Percentiles rank a stretch among this genome's conserved stretches.
These are phyloP conservation scores for Zosterops hypoxanthus DNA, from an alignment of 2,113 vertebrate species.

Conservation along the genomic window DNA sequence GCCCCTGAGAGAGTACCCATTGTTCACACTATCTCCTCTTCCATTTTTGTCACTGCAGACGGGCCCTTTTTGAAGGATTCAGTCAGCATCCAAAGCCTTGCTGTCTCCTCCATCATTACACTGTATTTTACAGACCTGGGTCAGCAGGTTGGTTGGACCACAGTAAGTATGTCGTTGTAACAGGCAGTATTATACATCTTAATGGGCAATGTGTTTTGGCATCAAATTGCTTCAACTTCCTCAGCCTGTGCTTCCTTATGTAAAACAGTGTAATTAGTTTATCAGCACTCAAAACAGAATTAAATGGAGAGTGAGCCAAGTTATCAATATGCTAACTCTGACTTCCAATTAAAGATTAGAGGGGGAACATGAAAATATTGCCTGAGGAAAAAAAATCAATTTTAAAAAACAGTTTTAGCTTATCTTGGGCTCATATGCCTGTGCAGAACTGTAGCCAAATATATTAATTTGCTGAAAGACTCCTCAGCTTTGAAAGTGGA, in stretches of 20 bases:
- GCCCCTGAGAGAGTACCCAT: neutral
- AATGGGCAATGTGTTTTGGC: neutral
- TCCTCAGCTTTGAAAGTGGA: neutral
- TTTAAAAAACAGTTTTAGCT: neutral
- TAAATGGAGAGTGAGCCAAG: neutral
- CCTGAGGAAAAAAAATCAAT: neutral
- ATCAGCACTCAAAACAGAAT: constrained; percentile 10
- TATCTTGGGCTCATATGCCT: neutral
- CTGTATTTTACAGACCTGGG: constrained; percentile 81
- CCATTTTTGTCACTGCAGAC: constrained; percentile 41
- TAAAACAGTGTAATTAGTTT: neutral
- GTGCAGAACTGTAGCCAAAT: neutral
- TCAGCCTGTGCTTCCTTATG: neutral
- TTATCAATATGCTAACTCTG: neutral
- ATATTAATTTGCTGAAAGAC: neutral
- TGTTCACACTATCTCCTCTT: neutral
- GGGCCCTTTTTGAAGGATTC: constrained; percentile 75
- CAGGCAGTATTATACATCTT: neutral
- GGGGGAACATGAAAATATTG: neutral
- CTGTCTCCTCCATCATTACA: constrained; percentile 76
- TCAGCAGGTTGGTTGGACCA: constrained; percentile 79
- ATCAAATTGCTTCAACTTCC: neutral
- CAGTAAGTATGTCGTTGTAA: constrained; percentile 68
- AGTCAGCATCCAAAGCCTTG: constrained; percentile 66
- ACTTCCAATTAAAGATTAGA: constrained; percentile 23